Conservation (phyloP, 1,140 invertebrate species). For the Hyposmocoma kahamanoa region DNA sequence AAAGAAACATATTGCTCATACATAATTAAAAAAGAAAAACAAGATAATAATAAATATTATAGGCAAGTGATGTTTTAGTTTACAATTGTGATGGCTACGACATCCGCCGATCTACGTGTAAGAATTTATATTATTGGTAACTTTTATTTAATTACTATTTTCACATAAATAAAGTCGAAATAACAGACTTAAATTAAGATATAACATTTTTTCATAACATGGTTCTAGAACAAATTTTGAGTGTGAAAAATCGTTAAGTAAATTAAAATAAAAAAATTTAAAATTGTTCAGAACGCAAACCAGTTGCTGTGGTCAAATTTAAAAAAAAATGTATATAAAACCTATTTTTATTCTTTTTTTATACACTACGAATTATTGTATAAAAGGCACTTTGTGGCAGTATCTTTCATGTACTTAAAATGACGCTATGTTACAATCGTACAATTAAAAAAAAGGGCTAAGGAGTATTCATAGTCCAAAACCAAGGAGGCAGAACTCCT, state of each 20-base stretch:
- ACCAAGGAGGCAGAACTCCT: conserved; percentile 14
- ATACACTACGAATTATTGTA: conserved; percentile 29
- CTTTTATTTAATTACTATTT: conserved; percentile 53
- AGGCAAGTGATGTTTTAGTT: conserved; percentile 55
- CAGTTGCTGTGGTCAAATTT: conserved; percentile 35
- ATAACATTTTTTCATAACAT: conserved; percentile 20
- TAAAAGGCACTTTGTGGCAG: conserved; percentile 71
- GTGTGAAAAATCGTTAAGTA: conserved; percentile 25
- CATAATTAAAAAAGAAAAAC: too few relatives aligned
- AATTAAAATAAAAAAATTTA: conserved; percentile 20
- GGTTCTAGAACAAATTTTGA: conserved; percentile 11
- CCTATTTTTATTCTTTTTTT: conserved; percentile 25
- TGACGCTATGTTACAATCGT: conserved; percentile 54
- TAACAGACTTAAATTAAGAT: conserved; percentile 39
- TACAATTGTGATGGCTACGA: conserved; percentile 21
- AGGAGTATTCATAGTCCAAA: conserved; percentile 49
- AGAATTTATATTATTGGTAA: conserved; percentile 65
- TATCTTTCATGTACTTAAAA: conserved; percentile 49
- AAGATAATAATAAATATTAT: conserved; percentile 59
- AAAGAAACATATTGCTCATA: conserved; percentile 39
- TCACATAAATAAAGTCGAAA: conserved; percentile 61
- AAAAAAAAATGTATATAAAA: conserved; percentile 28
- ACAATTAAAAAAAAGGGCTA: conserved; percentile 37
- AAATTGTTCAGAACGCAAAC: conserved; percentile 43
- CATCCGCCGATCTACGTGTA: conserved; percentile 32